Base-by-base conservation (phyloP, 2,113 vertebrate species). In the Burhinus oedicnemus region DNA sequence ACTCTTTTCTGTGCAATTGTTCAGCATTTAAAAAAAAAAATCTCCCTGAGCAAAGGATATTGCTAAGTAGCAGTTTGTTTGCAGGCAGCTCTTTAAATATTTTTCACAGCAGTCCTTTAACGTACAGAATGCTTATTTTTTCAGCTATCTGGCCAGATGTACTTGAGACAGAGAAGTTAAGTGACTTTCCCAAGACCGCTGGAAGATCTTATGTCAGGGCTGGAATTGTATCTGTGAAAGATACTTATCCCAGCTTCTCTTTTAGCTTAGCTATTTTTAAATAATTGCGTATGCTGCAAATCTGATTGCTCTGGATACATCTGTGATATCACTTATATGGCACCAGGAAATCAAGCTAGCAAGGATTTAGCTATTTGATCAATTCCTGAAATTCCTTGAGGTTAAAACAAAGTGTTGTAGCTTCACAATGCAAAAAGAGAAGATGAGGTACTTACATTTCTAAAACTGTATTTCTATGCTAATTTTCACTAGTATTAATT, bases 221-320 rank as follows among this genome's bases (percentile, higher is more conserved):
- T 95, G 86, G 69, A 91, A 87, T 69, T 64, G 2, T 83, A 51
- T 69, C 70, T 83, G 30, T 93, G 42, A 30, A 79, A 61, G 65
- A 71, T 65, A 58, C 26, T 94, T 87, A 61, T 26, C 83, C 62
- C 60, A 77, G 78, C 75, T 89, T 91, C 66, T 84, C 54, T 65
- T 54, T 72, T 72, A 70, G 76, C 64, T 62, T 70, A 65, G 81
- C 81, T 96, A 14, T 89, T 96, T 94, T 86, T 90, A 19, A 66
- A 72, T 58, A 45, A 66, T 29, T 52, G 58, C 23, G 3, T 74
- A 9, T 72, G 64, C 69, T 90, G 18, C 57, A 58, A 34, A 62
- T 90, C 30, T 1, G 15, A 30, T 93, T 66, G 55, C 60, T 79
- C n/a, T 69, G 86, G 38, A 15, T 82, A 26, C 18, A 5, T 76